Base-by-base conservation (phyloP, 2,888 invertebrate genomes). In the Scaptomyza caliginosa region DNA sequence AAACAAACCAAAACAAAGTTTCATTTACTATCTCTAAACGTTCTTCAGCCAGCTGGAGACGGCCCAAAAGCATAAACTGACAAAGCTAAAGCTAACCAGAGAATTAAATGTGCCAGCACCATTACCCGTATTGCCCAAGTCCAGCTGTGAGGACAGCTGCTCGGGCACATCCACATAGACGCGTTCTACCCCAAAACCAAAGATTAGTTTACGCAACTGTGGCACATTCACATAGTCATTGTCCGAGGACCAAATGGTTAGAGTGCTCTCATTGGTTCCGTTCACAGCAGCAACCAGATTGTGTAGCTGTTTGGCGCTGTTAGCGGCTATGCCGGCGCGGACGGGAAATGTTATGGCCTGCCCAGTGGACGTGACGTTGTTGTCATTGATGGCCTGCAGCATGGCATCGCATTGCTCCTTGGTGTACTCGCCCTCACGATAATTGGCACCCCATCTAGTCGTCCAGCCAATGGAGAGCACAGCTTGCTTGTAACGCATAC, bases 391-490 rank as follows among this genome's bases (percentile, higher is more conserved):
- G 5, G 92, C 91, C 3, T 93, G 89, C 2, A 94, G 84, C 96
- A 97, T 97, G 16, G 93, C 92, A 0, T 93, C 91, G n/a, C 96
- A 93, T 49, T 96, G 93, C 0, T 92, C 91, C 2, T 92, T 86
- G 4, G 93, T 94, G 90, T 96, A 96, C 24, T 92, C 92, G 1
- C 93, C 94, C 40, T 93, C 88, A 2, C 80, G 93, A 60, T 91
- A 91, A 24, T 92, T 90, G 0, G 91, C 91, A 3, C 93, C 93
- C 89, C 93, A 94, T 65, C 92, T 93, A 1, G 97, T 97, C 17
- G 96, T 97, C 97, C 97, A 97, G 0, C 96, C 97, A 5, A 96
- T 92, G 7, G 97, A 97, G 2, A 97, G 92, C 0, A 94, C 94
- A 0, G 94, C 93, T 16, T 93, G 92, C 0, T 94, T 93, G 69